These are phyloP conservation scores for Octonoba sinensis DNA, from an alignment of 2,888 invertebrate genomes.

Conservation along the genomic window DNA sequence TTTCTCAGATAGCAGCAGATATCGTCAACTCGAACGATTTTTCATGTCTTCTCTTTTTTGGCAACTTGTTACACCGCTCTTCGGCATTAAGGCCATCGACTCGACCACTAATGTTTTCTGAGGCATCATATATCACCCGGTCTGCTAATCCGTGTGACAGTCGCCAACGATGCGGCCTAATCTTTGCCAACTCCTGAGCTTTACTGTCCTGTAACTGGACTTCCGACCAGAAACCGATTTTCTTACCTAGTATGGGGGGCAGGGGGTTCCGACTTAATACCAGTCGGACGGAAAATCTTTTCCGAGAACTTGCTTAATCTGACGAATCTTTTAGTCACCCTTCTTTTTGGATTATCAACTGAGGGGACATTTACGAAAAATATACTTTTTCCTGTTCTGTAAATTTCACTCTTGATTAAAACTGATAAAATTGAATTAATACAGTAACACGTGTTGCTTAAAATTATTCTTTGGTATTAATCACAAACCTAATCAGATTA, in stretches of 20 bases:
- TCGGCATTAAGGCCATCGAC: constrained; percentile 33
- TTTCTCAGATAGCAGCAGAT: no score
- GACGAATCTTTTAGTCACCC: no score
- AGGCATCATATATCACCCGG: constrained; percentile 54
- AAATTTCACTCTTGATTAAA: no score
- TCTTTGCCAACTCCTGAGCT: constrained; percentile 38
- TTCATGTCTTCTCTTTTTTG: not conserved
- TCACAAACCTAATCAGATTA: no score
- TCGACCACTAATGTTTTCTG: constrained; percentile 47
- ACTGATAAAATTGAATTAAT: no score
- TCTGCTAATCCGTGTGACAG: constrained; percentile 59
- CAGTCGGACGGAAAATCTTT: constrained; percentile 21
- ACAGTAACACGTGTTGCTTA: no score
- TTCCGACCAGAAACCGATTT: constrained; percentile 51
- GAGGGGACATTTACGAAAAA: no score
- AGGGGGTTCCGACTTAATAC: constrained; percentile 32
- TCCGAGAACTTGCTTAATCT: not conserved
- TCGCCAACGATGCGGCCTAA: constrained; percentile 53
- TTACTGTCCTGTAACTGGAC: constrained; percentile 41
- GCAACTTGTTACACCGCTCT: constrained; percentile 48
- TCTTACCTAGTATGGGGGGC: not conserved
- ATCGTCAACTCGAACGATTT: no score
- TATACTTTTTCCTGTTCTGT: no score
- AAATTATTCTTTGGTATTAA: no score
- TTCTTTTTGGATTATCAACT: no score